Conservation (phyloP, 2,888 invertebrate genomes). For the Sturmia bella region DNA sequence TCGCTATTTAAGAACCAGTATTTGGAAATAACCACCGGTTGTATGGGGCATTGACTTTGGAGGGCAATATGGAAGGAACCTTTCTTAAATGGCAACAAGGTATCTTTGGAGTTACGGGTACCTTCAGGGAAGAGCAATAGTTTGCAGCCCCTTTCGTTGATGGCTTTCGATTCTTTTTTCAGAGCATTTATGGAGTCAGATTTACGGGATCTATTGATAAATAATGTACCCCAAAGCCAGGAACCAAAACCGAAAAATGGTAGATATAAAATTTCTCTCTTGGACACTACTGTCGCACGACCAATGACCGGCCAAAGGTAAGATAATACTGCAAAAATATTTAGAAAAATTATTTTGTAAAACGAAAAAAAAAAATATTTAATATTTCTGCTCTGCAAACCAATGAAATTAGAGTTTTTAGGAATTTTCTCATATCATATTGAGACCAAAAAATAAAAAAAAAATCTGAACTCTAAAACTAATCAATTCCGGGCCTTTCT, state of each 20-base stretch:
- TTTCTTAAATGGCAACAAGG: slow-evolving; percentile 95
- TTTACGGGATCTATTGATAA: slow-evolving; percentile 90
- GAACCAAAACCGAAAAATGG: slow-evolving; percentile 92
- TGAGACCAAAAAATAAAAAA: too few species aligned
- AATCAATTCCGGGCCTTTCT: too few species aligned
- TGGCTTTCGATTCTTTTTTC: slow-evolving; percentile 87
- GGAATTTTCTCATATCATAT: too few species aligned
- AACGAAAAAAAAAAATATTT: background rate
- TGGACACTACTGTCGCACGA: slow-evolving; percentile 91
- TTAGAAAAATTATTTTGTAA: background rate
- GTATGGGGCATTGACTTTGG: slow-evolving; percentile 90
- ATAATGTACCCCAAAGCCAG: slow-evolving; percentile 94
- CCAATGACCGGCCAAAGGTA: slow-evolving; percentile 92
- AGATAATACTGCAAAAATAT: slow-evolving; percentile 85
- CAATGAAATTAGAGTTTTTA: too few species aligned
- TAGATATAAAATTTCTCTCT: slow-evolving; percentile 90
- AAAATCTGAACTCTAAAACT: too few species aligned
- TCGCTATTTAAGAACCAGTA: slow-evolving; percentile 88
- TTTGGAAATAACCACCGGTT: slow-evolving; percentile 93
- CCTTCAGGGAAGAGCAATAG: slow-evolving; percentile 96
- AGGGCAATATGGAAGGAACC: slow-evolving; percentile 97
- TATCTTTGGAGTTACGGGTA: slow-evolving; percentile 89
- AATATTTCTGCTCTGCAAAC: too few species aligned
- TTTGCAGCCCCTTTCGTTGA: slow-evolving; percentile 87
- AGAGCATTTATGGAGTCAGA: slow-evolving; percentile 88